phyloP scores from a whole-genome alignment of 1,140 invertebrate genomes.

The Odontomachus brunneus region DNA sequence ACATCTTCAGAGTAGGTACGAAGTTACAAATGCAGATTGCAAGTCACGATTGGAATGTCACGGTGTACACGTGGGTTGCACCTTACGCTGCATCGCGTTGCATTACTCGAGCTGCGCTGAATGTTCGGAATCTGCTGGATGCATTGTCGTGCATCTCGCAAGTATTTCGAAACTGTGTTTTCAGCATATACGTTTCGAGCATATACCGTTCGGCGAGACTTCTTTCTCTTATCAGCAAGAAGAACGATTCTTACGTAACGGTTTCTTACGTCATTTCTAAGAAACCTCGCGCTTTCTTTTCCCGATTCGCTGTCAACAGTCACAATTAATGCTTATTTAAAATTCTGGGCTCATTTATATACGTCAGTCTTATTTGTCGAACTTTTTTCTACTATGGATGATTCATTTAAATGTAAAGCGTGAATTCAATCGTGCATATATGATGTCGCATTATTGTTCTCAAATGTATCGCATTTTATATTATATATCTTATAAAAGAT shows the following conservation, averaged over 20 bases:
- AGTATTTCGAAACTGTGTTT: slow-evolving; percentile 23
- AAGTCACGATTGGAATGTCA: slow-evolving; percentile 57
- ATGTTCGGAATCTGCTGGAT: slow-evolving; percentile 18
- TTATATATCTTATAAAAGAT: no score
- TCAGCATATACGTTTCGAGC: background rate
- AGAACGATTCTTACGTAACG: background rate
- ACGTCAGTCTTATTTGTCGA: no score
- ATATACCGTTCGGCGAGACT: no score
- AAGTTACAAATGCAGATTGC: slow-evolving; percentile 57
- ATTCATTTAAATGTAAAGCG: background rate
- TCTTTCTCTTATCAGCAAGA: background rate
- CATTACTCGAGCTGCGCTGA: slow-evolving; percentile 3
- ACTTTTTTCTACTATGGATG: background rate
- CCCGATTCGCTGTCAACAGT: background rate
- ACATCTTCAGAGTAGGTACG: slow-evolving; percentile 5
- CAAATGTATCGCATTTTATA: no score
- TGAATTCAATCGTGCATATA: no score
- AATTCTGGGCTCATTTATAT: background rate
- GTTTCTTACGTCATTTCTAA: background rate
- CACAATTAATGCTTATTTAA: background rate
- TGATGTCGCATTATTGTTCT: no score
- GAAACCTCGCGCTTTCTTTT: background rate
- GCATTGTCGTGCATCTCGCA: slow-evolving; percentile 5
- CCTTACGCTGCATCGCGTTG: slow-evolving; percentile 16
- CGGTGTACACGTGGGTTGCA: slow-evolving; percentile 31